Evolutionary conservation across 1,140 invertebrate genomes (phyloP).

Genomic region (Halesus radiatus): DNA sequence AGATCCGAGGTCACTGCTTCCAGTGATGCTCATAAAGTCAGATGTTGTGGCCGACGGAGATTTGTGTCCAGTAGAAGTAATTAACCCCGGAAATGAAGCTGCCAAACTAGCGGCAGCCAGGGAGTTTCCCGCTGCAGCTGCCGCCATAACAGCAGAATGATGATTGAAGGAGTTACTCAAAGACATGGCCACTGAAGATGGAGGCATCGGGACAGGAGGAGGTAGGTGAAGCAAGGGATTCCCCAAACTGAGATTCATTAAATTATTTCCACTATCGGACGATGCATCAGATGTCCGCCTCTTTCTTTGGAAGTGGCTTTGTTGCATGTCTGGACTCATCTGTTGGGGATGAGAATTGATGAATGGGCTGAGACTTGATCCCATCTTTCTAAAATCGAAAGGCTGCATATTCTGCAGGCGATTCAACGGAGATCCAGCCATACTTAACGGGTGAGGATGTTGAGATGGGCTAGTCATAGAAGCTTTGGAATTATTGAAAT

Average conservation of each 20-base stretch:
- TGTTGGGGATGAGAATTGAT: constrained; percentile 60
- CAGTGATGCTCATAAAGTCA: constrained; percentile 63
- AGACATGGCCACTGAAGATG: constrained; percentile 71
- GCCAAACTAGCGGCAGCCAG: constrained; percentile 64
- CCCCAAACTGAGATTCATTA: constrained; percentile 74
- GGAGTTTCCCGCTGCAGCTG: constrained; percentile 66
- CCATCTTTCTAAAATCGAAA: constrained; percentile 90
- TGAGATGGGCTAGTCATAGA: constrained; percentile 67
- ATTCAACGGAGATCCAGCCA: constrained; percentile 80
- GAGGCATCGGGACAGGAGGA: constrained; percentile 75
- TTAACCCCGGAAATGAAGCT: constrained; percentile 60
- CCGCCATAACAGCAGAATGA: constrained; percentile 71
- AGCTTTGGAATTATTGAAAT: constrained; percentile 44
- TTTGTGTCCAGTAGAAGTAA: constrained; percentile 57
- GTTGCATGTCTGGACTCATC: constrained; percentile 62
- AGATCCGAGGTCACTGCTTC: constrained; percentile 61
- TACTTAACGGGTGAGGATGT: constrained; percentile 60
- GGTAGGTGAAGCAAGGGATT: constrained; percentile 72
- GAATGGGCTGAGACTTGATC: constrained; percentile 66
- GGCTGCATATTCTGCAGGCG: constrained; percentile 95
- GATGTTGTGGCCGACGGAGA: constrained; percentile 62
- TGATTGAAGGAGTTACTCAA: constrained; percentile 69
- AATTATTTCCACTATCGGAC: constrained; percentile 69
- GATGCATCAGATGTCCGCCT: constrained; percentile 67
- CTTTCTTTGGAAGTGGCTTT: constrained; percentile 62